These are phyloP conservation scores for Thalassophryne amazonica DNA, from an alignment of 2,797 vertebrate species.

Conservation along the genomic window DNA sequence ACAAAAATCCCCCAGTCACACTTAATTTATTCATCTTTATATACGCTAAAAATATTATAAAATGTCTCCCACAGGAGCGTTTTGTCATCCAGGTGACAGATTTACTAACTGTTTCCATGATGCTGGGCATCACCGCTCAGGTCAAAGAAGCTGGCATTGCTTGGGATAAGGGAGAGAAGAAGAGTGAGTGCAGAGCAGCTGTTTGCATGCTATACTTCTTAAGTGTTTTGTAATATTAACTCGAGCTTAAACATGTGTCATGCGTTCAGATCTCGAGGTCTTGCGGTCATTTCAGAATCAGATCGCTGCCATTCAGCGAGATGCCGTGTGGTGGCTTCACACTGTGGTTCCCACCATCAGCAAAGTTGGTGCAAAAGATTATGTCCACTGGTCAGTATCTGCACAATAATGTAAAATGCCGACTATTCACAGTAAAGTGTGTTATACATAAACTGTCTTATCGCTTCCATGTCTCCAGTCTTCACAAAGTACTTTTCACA, in stretches of 20 bases:
- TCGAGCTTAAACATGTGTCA: neutral
- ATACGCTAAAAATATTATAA: too few species aligned
- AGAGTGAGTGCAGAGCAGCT: constrained; percentile 78
- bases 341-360: constrained; percentile 94
- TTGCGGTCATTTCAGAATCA: constrained; percentile 96
- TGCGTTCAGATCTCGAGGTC: constrained; percentile 86
- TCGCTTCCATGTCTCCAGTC: constrained; percentile 68
- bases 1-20: neutral
- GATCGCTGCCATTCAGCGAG: constrained; percentile 94
- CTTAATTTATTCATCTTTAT: too few species aligned
- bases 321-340: constrained; percentile 98
- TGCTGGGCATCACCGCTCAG: constrained; percentile 96
- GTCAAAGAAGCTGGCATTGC: constrained; percentile 97
- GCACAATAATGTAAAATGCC: too few species aligned
- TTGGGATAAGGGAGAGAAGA: constrained; percentile 99
- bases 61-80: constrained; percentile 84
- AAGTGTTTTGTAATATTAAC: neutral
- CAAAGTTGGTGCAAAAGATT: constrained; percentile 93
- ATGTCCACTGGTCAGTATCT: constrained; percentile 89
- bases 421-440: too few species aligned
- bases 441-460: neutral
- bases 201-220: neutral
- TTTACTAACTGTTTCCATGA: constrained; percentile 96
- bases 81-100: constrained; percentile 98
- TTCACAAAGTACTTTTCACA: constrained; percentile 98